These are phyloP conservation scores for Pollenia griseotomentosa DNA, from an alignment of 2,888 invertebrate species.

Conservation along the genomic window DNA sequence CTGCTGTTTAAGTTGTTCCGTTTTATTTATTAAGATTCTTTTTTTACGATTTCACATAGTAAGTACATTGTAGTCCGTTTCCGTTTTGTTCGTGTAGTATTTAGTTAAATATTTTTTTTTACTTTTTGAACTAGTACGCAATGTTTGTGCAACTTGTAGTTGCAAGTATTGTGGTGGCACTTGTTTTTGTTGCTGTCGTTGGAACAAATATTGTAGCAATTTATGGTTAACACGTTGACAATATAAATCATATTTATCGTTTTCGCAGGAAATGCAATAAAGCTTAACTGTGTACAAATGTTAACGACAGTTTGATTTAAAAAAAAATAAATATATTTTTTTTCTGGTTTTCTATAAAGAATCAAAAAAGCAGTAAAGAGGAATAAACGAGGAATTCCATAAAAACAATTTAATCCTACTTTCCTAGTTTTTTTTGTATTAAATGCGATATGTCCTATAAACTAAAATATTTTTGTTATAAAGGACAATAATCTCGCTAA, in stretches of 20 bases:
- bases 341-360: not conserved
- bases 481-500: no score
- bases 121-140: not conserved
- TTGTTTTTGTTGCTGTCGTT: not conserved
- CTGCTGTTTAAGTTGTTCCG: not conserved
- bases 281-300: conserved; percentile 34
- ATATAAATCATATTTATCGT: conserved; percentile 48
- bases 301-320: not conserved
- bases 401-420: no score
- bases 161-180: not conserved
- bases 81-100: not conserved
- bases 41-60: not conserved
- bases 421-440: no score
- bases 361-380: not conserved
- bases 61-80: not conserved
- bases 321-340: not conserved
- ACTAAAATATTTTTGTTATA: no score
- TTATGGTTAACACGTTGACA: conserved; percentile 38
- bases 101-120: no score
- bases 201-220: not conserved
- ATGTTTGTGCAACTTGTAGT: conserved; percentile 9
- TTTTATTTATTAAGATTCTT: conserved; percentile 1
- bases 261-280: conserved; percentile 39
- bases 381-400: not conserved
- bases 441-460: no score